Base-by-base conservation (phyloP, 2,888 invertebrate species). In the Ashinkailepas kermadecensis region DNA sequence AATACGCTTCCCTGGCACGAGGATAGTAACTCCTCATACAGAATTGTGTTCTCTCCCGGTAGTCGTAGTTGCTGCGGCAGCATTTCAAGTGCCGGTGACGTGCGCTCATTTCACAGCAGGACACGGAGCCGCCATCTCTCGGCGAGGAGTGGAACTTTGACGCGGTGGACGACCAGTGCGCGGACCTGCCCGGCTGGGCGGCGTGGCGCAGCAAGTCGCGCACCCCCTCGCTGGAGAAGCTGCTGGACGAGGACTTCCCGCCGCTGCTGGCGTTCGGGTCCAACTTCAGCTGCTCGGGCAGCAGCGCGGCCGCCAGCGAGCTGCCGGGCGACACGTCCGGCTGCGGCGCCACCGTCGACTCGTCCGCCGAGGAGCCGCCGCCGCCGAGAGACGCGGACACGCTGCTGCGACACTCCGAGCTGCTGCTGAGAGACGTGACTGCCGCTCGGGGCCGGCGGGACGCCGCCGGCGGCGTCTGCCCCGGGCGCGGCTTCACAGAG, bases 211-310 rank as follows among this genome's bases (percentile, higher is more conserved):
- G 74, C 74, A 56, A 21, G 56, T 74, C 74, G 21, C 74, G 74
- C 74, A 56, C 74, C 21, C 74, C 74, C 7, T 74, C 74, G 18
- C 74, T 56, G 54, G 74, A 74, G 56, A 56, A 54, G 56, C 74
- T 56, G 74, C 74, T 74, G 18, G 74, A 74, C 56, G 56, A 56
- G 21, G 74, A 74, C 74, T 74, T 74, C 74, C 74, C 74, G 54
- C 74, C 74, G 74, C 74, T 74, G 74, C 74, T 21, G 54, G 1
- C 74, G 54, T 56, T 74, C 56, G 74, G 56, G 8, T 54, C 56
- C 74, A 21, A 10, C 74, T 74, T 54, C 54, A 18, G 74, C 56
- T 13, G 54, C 10, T 12, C 54, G 74, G 9, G 39, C 18, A 18
- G 54, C 54, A 39, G 70, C 54, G 74, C 21, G 56, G 21, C 15